Percentiles rank a stretch among this genome's conserved stretches.
These are phyloP conservation scores for Alviniconcha strummeri DNA, from an alignment of 2,888 invertebrate species.

Conservation along the genomic window DNA sequence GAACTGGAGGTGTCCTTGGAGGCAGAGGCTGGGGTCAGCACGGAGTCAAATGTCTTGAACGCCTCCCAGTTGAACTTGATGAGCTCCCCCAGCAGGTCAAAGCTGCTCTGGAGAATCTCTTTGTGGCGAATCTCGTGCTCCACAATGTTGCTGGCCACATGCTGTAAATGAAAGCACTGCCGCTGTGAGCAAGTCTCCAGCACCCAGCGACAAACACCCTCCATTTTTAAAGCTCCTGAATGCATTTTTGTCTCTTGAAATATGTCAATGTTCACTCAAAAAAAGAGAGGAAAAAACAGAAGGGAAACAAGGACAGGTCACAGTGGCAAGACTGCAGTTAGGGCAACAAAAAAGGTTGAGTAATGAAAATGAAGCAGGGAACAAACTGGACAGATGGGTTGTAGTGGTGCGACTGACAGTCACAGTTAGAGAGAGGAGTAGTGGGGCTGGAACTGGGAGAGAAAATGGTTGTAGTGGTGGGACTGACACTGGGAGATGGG, in stretches of 20 bases:
- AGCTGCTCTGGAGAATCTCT: slow-evolving; percentile 74
- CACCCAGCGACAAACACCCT: too few species aligned
- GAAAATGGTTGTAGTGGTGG: too few species aligned
- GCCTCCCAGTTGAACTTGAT: slow-evolving; percentile 74
- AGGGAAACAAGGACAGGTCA: too few species aligned
- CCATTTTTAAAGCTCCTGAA: too few species aligned
- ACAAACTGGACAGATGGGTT: not conserved
- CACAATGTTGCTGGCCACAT: slow-evolving; percentile 72
- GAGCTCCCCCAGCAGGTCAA: slow-evolving; percentile 74
- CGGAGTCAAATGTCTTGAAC: slow-evolving; percentile 71
- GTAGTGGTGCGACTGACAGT: not conserved
- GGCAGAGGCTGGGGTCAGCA: slow-evolving; percentile 53
- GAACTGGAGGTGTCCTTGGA: not conserved
- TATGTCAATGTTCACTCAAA: too few species aligned
- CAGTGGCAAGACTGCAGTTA: too few species aligned
- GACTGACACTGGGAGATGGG: too few species aligned
- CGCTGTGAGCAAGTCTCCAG: not conserved
- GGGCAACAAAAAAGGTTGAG: too few species aligned
- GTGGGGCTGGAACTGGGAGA: too few species aligned
- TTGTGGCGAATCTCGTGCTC: slow-evolving; percentile 71
- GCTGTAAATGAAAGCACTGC: slow-evolving; percentile 56
- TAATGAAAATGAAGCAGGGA: too few species aligned
- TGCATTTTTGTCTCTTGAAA: too few species aligned
- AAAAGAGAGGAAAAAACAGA: not conserved
- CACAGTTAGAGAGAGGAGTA: not conserved